Percentiles rank a stretch among this genome's conserved stretches.
These are phyloP conservation scores for Eupithecia tripunctaria DNA, from an alignment of 2,888 invertebrate species.

Conservation along the genomic window DNA sequence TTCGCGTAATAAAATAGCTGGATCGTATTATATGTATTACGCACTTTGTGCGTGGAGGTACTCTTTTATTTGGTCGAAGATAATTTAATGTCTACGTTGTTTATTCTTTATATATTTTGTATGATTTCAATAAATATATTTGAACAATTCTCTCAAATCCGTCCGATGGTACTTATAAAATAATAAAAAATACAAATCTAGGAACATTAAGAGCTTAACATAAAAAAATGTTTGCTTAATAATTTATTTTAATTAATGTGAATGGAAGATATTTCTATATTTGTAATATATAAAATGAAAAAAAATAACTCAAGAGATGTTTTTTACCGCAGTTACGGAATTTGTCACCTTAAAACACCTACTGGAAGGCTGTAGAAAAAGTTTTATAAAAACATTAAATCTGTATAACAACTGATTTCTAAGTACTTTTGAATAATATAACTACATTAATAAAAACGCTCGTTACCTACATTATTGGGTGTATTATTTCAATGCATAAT, in stretches of 20 bases:
- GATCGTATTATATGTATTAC: conserved; percentile 1
- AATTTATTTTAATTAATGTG: conserved; percentile 58
- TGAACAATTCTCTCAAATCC: conserved; percentile 37
- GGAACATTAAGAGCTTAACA: conserved; percentile 80
- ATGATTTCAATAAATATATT: conserved; percentile 17
- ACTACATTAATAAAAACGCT: conserved; percentile 3
- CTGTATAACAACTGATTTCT: conserved; percentile 7
- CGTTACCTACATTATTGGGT: conserved; percentile 5
- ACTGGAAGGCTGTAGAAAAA: conserved; percentile 28
- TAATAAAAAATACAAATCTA: conserved; percentile 74
- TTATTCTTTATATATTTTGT: conserved; percentile 20
- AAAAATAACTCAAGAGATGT: conserved; percentile 31
- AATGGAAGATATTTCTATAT: conserved; percentile 38
- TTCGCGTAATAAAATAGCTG: neutral
- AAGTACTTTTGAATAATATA: conserved; percentile 23
- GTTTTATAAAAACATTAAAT: conserved; percentile 11
- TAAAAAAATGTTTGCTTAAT: conserved; percentile 70
- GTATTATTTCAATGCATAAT: neutral
- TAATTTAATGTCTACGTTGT: conserved; percentile 23
- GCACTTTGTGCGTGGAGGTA: conserved; percentile 10
- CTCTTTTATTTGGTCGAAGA: conserved; percentile 36
- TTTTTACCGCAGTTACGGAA: conserved; percentile 25
- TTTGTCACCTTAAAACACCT: conserved; percentile 17
- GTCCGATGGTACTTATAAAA: conserved; percentile 50
- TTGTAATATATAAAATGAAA: conserved; percentile 30